phyloP scores from a whole-genome alignment of 2,888 invertebrate species.

The Globia sparganii region DNA sequence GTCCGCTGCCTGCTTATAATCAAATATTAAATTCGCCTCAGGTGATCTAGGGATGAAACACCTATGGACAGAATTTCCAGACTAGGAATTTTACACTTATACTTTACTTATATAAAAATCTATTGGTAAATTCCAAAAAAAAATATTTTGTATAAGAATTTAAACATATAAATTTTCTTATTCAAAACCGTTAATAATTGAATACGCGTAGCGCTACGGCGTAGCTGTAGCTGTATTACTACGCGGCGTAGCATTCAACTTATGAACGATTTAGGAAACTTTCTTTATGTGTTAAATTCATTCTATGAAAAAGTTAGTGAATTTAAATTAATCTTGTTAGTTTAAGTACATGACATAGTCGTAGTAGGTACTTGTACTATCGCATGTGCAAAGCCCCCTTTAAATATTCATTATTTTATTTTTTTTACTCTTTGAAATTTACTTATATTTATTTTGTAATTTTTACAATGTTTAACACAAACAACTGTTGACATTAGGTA shows the following conservation, averaged over 20 bases:
- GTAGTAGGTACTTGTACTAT: background rate
- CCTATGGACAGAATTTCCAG: conserved; percentile 28
- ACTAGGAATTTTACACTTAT: background rate
- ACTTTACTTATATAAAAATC: no score
- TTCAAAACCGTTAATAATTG: background rate
- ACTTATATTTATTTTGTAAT: background rate
- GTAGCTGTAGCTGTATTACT: background rate
- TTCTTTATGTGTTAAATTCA: background rate
- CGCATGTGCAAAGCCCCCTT: background rate
- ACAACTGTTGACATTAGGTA: background rate
- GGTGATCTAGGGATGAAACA: conserved; percentile 56
- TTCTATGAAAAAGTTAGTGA: background rate
- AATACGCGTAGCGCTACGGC: background rate
- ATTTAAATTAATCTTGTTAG: background rate
- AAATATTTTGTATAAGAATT: background rate
- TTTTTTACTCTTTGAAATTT: background rate
- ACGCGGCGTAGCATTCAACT: background rate
- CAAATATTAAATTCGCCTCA: conserved; percentile 65
- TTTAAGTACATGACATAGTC: background rate
- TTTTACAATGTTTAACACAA: background rate
- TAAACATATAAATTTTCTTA: background rate
- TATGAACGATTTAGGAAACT: background rate
- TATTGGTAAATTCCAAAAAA: background rate
- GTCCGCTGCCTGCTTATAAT: conserved; percentile 53
- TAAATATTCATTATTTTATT: background rate